Conservation (phyloP, 2,888 invertebrate genomes). For the Phortica okadai region DNA sequence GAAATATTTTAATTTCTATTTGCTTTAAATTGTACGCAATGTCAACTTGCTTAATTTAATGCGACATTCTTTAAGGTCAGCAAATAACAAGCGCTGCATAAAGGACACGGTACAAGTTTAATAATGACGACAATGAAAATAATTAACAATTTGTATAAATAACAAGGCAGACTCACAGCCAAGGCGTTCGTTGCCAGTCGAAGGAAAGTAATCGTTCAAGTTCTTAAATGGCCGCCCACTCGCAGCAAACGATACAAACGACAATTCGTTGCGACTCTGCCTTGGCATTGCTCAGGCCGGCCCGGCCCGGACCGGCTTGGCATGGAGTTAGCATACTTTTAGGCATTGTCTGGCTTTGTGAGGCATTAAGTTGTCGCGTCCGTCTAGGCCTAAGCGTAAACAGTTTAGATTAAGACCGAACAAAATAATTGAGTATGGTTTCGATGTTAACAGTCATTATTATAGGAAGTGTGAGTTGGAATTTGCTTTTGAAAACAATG, state of each 20-base stretch:
- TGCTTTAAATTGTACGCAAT: conserved; percentile 71
- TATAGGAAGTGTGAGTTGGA: neutral
- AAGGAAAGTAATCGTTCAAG: conserved; percentile 23
- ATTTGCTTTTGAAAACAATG: neutral
- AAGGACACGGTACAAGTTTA: conserved; percentile 53
- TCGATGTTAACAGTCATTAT: neutral
- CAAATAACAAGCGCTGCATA: conserved; percentile 36
- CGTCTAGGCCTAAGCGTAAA: conserved; percentile 39
- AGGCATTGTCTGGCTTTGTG: conserved; percentile 25
- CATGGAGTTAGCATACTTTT: neutral
- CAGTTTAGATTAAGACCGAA: conserved; percentile 41
- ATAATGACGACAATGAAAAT: conserved; percentile 66
- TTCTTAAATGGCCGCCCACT: conserved; percentile 18
- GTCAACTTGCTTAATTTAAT: conserved; percentile 72
- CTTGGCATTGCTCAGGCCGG: neutral
- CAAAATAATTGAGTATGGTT: conserved; percentile 14
- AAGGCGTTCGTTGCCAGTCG: neutral
- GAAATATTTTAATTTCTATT: conserved; percentile 37
- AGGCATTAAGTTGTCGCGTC: conserved; percentile 54
- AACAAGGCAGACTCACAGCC: conserved; percentile 45
- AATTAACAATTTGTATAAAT: conserved; percentile 68
- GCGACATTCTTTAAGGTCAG: conserved; percentile 66
- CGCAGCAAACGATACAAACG: conserved; percentile 9
- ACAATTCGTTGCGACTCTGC: neutral
- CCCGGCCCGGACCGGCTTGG: neutral